Evolutionary conservation across 2,113 vertebrate genomes (phyloP).

Genomic region (Dromiciops gliroides): DNA sequence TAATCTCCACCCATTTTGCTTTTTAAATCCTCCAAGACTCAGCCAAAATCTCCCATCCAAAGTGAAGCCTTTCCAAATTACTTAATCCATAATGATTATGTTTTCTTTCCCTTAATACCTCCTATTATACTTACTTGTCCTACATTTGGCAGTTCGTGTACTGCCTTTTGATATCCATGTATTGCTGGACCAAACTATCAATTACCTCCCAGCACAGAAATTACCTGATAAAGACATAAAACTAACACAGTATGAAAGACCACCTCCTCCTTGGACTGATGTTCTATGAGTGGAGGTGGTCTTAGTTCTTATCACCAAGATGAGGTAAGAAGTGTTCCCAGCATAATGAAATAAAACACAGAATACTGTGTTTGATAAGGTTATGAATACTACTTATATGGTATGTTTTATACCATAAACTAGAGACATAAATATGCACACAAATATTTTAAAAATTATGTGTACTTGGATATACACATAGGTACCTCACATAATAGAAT

Average conservation of each 20-base stretch:
- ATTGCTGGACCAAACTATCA: background rate
- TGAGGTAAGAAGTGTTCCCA: background rate
- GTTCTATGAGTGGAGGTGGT: background rate
- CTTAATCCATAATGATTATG: background rate
- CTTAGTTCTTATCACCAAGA: background rate
- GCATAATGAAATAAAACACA: background rate
- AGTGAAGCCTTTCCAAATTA: background rate
- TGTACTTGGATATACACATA: background rate
- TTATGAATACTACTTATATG: background rate
- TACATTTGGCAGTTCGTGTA: background rate
- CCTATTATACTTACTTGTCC: background rate
- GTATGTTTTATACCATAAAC: background rate
- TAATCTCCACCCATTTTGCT: background rate
- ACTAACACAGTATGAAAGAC: background rate
- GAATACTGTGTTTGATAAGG: background rate
- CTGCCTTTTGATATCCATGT: background rate
- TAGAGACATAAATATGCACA: background rate
- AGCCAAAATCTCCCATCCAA: background rate
- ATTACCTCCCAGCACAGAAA: background rate
- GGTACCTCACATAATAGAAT: background rate
- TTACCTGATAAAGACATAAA: background rate
- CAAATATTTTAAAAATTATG: background rate
- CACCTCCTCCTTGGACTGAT: background rate
- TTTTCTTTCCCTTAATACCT: background rate
- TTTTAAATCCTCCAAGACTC: background rate